Base-by-base conservation (phyloP, 2,113 vertebrate species). In the Aix galericulata region DNA sequence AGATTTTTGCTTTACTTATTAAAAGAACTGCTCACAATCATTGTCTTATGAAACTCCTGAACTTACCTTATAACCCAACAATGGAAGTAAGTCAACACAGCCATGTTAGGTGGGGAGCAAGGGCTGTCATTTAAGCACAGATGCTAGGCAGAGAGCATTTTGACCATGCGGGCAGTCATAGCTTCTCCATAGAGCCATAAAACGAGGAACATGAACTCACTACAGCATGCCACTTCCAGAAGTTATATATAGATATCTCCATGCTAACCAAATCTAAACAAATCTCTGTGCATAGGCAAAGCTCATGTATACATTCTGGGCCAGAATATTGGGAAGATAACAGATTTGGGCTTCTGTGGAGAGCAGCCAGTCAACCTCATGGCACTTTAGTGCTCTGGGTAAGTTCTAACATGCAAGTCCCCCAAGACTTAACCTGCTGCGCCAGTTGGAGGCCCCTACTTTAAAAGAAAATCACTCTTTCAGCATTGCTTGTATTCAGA, bases 21-120 rank as follows among this genome's bases (percentile, higher is more conserved):
- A 34, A 73, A 7, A 76, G 3, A 86, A 78, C 68, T 67, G 17
- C 11, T 85, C 79, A 17, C 26, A 60, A 17, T 17, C 60, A 71
- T 25, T 75, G 22, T 6, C 34, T 91, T 62, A 9, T 36, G 53
- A 81, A 91, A 36, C 22, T 72, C 32, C 46, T 60, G 42, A 67
- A 13, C 21, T 73, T 79, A 21, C 53, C 68, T 72, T 21, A 16
- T 21, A 85, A 40, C 2, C 13, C 21, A 18, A 7, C 5, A 68
- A 64, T 17, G 8, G 46, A 84, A 62, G 11, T 13, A 87, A 18
- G 11, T 16, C 64, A 73, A 55, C 31, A 58, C 5, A 82, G 29
- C 38, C 1, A 0, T 0, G 0, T 34, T 27, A 82, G 13, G 9
- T 1, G 26, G 26, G 4, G 27, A 38, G 5, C 1, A 4, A 69